Evolutionary conservation across 2,113 vertebrate species (phyloP).

Genomic region (Andinoacara biseriatus): DNA sequence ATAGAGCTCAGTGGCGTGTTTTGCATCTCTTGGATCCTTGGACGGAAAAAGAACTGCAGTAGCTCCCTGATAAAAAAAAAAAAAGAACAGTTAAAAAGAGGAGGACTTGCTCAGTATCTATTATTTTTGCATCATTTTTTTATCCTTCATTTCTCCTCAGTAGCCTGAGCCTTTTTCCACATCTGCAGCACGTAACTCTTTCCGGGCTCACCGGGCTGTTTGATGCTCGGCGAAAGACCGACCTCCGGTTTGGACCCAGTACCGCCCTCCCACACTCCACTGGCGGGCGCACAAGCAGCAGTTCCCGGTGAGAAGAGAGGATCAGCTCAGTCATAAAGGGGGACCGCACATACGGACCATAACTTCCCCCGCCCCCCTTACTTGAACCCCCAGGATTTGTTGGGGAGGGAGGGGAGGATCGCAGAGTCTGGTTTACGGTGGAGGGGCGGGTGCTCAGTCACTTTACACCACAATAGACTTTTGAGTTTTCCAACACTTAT

Average conservation of each 20-base stretch:
- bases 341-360: slow-evolving; percentile 40
- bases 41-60: slow-evolving; percentile 30
- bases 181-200: slow-evolving; percentile 37
- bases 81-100: slow-evolving; percentile 19
- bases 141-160: not conserved
- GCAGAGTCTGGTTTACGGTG: slow-evolving; percentile 43
- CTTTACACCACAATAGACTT: slow-evolving; percentile 65
- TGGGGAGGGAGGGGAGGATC: slow-evolving; percentile 32
- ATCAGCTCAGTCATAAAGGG: slow-evolving; percentile 9
- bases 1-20: slow-evolving; percentile 24
- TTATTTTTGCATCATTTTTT: slow-evolving; percentile 3
- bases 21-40: slow-evolving; percentile 22
- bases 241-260: slow-evolving; percentile 45
- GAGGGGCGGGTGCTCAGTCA: slow-evolving; percentile 34
- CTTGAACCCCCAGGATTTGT: slow-evolving; percentile 57
- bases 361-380: not conserved
- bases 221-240: slow-evolving; percentile 31
- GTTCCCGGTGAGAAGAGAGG: slow-evolving; percentile 63
- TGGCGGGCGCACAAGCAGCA: slow-evolving; percentile 54
- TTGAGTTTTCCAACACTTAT: slow-evolving; percentile 48
- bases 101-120: slow-evolving; percentile 37
- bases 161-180: not conserved
- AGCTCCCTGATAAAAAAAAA: slow-evolving; percentile 6
- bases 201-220: slow-evolving; percentile 38
- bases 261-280: slow-evolving; percentile 43